These are phyloP conservation scores for Tryphoninae sp. DNA, from an alignment of 2,888 invertebrate species.

Conservation along the genomic window DNA sequence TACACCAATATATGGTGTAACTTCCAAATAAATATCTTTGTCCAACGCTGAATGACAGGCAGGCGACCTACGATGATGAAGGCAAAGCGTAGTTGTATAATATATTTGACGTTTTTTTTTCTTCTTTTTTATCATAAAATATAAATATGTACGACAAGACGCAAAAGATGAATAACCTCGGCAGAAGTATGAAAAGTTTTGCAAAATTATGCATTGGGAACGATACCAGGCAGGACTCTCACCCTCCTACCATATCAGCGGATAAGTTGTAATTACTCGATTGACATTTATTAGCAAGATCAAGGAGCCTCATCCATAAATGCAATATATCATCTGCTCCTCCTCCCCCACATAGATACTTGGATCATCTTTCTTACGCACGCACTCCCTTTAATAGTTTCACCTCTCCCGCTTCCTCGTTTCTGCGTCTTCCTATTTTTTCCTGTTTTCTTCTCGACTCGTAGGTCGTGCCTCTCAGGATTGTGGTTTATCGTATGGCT, in stretches of 20 bases:
- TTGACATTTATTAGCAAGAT: constrained; percentile 73
- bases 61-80: too few species aligned
- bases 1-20: too few species aligned
- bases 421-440: neutral
- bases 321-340: constrained; percentile 55
- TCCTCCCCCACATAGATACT: neutral
- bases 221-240: constrained; percentile 52
- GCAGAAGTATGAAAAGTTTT: constrained; percentile 63
- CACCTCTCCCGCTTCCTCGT: neutral
- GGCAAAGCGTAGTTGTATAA: neutral
- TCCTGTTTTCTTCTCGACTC: neutral
- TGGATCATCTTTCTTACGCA: constrained; percentile 3
- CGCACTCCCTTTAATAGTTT: constrained; percentile 13
- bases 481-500: neutral
- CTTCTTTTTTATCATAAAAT: constrained; percentile 1
- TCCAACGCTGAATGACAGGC: too few species aligned
- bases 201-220: constrained; percentile 63
- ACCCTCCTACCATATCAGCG: constrained; percentile 40
- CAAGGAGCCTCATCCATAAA: constrained; percentile 71
- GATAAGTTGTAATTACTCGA: constrained; percentile 74
- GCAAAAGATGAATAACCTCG: constrained; percentile 25
- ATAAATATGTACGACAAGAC: constrained; percentile 40
- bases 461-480: neutral
- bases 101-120: neutral
- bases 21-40: too few species aligned